Evolutionary conservation across 2,888 invertebrate species (phyloP).

Genomic region (Drosophila buzzatii): DNA sequence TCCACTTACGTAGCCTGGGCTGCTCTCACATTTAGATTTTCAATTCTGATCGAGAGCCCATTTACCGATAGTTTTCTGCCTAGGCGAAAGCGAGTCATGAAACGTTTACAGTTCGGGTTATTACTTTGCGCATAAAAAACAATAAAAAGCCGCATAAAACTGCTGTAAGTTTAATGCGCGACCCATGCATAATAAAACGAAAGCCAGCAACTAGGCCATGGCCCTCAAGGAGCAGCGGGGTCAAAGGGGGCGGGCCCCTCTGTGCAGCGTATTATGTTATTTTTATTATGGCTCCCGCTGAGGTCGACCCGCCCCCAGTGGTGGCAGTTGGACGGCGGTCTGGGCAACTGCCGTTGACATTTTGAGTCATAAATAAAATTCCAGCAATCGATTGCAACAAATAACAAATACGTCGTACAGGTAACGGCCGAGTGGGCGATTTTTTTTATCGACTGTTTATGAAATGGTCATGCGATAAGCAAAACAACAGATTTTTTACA

Average conservation of each 20-base stretch:
- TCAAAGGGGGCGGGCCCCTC: slow-evolving; percentile 9
- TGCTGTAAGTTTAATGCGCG: slow-evolving; percentile 35
- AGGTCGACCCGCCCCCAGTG: slow-evolving; percentile 1
- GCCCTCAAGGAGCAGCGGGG: slow-evolving; percentile 20
- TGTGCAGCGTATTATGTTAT: slow-evolving; percentile 49
- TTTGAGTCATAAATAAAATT: slow-evolving; percentile 64
- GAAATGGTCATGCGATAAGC: slow-evolving; percentile 26
- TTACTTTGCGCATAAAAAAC: slow-evolving; percentile 45
- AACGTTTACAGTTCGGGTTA: slow-evolving; percentile 40
- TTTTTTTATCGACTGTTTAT: slow-evolving; percentile 43
- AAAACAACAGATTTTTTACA: slow-evolving; percentile 44
- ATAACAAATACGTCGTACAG: slow-evolving; percentile 30
- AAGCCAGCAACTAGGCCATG: slow-evolving; percentile 45
- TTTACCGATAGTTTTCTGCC: slow-evolving; percentile 23
- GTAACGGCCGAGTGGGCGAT: slow-evolving; percentile 28
- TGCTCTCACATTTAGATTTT: slow-evolving; percentile 64
- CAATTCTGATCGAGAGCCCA: slow-evolving; percentile 59
- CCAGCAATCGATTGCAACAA: slow-evolving; percentile 51
- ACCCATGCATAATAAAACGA: slow-evolving; percentile 64
- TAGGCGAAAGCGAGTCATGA: slow-evolving; percentile 32
- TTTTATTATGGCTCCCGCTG: slow-evolving; percentile 56
- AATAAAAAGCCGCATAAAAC: slow-evolving; percentile 60
- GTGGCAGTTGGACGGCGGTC: background rate
- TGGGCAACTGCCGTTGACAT: slow-evolving; percentile 48
- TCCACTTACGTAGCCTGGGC: slow-evolving; percentile 46